A percentile compares a stretch with the other conserved stretches of the same genome.
These are phyloP conservation scores for Trileptium ribeirensis DNA, from an alignment of 2,888 invertebrate species.

Conservation along the genomic window DNA sequence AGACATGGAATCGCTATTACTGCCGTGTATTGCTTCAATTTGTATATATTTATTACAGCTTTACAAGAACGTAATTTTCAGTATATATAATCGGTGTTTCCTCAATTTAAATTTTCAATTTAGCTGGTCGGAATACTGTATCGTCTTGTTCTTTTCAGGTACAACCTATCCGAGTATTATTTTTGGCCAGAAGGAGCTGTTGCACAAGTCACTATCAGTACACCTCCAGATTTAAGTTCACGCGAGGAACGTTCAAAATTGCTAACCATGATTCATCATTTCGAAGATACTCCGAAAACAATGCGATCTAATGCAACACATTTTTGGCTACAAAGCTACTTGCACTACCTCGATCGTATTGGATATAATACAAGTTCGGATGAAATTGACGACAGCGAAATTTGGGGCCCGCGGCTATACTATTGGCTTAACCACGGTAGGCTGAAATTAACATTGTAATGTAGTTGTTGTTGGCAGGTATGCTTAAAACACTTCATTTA, in stretches of 20 bases:
- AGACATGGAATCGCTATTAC: too few relatives aligned
- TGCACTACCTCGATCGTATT: not conserved
- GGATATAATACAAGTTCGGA: not conserved
- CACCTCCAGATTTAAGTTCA: constrained; percentile 42
- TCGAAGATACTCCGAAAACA: constrained; percentile 19
- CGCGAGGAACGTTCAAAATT: constrained; percentile 30
- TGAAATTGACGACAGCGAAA: constrained; percentile 39
- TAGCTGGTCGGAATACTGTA: too few relatives aligned
- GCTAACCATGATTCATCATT: not conserved
- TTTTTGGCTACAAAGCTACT: constrained; percentile 21
- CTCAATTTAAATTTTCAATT: too few relatives aligned
- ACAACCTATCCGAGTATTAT: constrained; percentile 78
- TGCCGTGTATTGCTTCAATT: too few relatives aligned
- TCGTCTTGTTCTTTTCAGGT: constrained; percentile 78
- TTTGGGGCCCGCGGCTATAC: constrained; percentile 44
- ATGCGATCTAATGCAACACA: constrained; percentile 12
- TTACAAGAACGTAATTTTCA: too few relatives aligned
- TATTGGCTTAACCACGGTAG: constrained; percentile 33
- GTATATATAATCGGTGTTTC: too few relatives aligned
- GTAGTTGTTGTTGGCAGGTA: too few relatives aligned
- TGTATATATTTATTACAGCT: too few relatives aligned
- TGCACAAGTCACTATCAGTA: constrained; percentile 37
- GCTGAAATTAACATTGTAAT: too few relatives aligned
- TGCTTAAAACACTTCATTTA: too few relatives aligned
- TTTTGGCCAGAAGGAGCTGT: constrained; percentile 56